Evolutionary conservation across 2,888 invertebrate genomes (phyloP), one percentile per base, ranked within the genome.

Genomic region (Temnothorax rugatulus): DNA sequence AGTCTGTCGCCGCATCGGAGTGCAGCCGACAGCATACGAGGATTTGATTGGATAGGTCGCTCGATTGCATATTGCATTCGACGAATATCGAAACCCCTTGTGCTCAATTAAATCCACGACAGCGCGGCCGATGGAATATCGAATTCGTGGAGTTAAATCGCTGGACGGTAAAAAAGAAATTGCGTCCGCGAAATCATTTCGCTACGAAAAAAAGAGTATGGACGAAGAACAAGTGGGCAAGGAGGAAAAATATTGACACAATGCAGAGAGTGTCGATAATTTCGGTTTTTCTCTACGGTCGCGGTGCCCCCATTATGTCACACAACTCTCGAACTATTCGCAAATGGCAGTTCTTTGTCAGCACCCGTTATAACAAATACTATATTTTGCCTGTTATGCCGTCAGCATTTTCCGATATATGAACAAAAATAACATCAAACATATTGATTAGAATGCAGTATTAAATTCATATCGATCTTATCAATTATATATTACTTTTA

Each of bases 31-130:
- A 82, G 64, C 64, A 47, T 83, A 87, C 84, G 82, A 86, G 79
- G 75, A 77, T 88, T 88, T 82, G 87, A 90, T 89, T 88, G 90
- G 88, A 90, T 87, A 77, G 88, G 84, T 84, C 82, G 84, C 64
- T 86, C 87, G 83, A 88, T 86, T 84, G 89, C 89, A 88, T 90
- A 90, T 87, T 84, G 88, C 85, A 90, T 83, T 84, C 81, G 83
- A 44, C 88, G 81, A 84, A 90, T 88, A 90, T 86, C 90, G 88
- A 89, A 88, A 86, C 83, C 89, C 84, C 87, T 86, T 77, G 90
- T 85, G 87, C 87, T 87, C 90, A 87, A 89, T 89, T 88, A 88
- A 90, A 89, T 87, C 82, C 83, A 71, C 88, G 84, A 85, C 87
- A 61, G 82, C 75, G 41, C 59, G 50, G 57, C 38, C 47, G 64